Conservation (phyloP, 2,888 invertebrate species). For the Eupithecia tripunctaria region DNA sequence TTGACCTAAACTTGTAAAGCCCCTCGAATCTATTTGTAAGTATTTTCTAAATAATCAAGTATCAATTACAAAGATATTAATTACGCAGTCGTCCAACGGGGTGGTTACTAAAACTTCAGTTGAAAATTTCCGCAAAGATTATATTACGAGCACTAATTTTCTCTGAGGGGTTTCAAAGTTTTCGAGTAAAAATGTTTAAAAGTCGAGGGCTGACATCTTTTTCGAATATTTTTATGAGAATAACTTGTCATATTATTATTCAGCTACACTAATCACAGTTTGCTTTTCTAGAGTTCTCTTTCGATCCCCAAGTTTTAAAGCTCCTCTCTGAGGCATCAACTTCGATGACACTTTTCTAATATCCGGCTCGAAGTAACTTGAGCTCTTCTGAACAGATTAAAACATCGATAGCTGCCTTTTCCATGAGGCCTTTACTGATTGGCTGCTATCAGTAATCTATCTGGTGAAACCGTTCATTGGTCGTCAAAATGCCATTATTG, state of each 20-base stretch:
- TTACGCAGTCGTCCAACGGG: conserved; percentile 10
- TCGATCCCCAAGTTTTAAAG: background rate
- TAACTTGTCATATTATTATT: background rate
- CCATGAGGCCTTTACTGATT: background rate
- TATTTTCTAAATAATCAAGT: conserved; percentile 26
- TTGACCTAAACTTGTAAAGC: conserved; percentile 2
- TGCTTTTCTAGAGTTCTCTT: background rate
- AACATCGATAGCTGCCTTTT: conserved; percentile 1
- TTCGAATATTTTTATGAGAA: background rate
- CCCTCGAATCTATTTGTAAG: conserved; percentile 26
- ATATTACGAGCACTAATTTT: conserved; percentile 13
- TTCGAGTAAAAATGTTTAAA: conserved; percentile 10
- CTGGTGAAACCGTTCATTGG: background rate
- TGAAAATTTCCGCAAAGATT: conserved; percentile 15
- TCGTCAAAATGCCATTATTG: background rate
- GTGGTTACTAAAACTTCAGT: conserved; percentile 24
- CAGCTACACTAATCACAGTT: background rate
- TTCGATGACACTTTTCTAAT: background rate
- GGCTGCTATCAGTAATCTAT: background rate
- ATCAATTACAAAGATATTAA: conserved; percentile 34
- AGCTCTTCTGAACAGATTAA: background rate
- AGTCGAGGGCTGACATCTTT: conserved; percentile 5
- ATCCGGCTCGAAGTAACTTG: background rate
- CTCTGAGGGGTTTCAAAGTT: conserved; percentile 11
- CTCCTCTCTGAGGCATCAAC: background rate